A percentile compares a stretch with the other conserved stretches of the same genome.
Evolutionary conservation across 2,113 vertebrate species (phyloP).

Genomic region (Aphelocoma coerulescens): DNA sequence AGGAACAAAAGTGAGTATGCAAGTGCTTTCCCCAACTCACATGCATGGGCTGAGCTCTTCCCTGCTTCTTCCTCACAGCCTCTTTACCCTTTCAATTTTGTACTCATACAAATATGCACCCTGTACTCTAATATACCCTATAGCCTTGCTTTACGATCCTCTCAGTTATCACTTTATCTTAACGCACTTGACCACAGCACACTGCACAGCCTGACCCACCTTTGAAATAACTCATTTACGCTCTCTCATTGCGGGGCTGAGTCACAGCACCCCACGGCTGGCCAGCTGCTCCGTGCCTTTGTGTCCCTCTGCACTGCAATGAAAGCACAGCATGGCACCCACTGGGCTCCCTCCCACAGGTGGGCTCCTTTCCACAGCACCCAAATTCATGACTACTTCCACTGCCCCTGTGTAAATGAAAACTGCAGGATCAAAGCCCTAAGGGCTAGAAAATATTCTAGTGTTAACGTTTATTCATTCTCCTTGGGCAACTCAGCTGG

Average conservation of each 20-base stretch:
- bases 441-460: background rate
- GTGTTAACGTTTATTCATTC: background rate
- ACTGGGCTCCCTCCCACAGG: background rate
- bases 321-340: background rate
- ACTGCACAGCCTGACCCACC: background rate
- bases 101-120: background rate
- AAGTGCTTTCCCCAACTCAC: rapidly evolving
- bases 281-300: background rate
- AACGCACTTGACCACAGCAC: background rate
- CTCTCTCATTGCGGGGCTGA: background rate
- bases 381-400: background rate
- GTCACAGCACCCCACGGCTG: rapidly evolving
- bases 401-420: background rate
- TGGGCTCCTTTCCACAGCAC: background rate
- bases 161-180: background rate
- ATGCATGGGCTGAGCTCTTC: background rate
- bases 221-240: background rate
- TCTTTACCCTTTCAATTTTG: background rate
- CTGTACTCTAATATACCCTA: background rate
- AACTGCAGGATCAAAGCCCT: background rate
- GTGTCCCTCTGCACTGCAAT: background rate
- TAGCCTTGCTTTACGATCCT: background rate
- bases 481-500: background rate
- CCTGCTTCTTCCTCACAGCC: background rate
- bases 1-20: background rate